These are phyloP conservation scores for Myioborus melanocephalus DNA, from an alignment of 2,797 vertebrate genomes.

Conservation along the genomic window DNA sequence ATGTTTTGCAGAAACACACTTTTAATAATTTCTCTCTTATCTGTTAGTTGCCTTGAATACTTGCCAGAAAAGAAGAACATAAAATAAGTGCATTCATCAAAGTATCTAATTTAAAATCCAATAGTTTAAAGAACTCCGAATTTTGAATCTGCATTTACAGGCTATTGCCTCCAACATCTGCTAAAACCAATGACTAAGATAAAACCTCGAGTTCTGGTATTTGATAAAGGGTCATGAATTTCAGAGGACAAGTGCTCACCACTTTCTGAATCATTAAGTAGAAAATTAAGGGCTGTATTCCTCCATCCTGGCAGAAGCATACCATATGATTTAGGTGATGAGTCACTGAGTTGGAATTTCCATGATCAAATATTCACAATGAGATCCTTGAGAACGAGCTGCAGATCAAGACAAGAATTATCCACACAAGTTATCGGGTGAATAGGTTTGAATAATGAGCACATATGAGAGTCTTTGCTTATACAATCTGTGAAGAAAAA, in stretches of 20 bases:
- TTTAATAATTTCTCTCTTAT: background rate
- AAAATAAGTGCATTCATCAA: background rate
- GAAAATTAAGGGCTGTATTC: slow-evolving; percentile 45
- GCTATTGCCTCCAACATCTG: background rate
- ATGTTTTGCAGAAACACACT: background rate
- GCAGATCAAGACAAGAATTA: slow-evolving; percentile 54
- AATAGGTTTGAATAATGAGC: slow-evolving; percentile 40
- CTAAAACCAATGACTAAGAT: background rate
- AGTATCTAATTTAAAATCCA: background rate
- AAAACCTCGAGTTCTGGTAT: background rate
- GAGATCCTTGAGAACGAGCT: slow-evolving; percentile 52
- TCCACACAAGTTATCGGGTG: slow-evolving; percentile 13
- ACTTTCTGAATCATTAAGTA: slow-evolving; percentile 57
- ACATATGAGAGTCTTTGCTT: background rate
- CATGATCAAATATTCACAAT: slow-evolving; percentile 48
- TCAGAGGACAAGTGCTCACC: slow-evolving; percentile 29
- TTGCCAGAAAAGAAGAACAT: background rate
- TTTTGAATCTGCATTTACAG: background rate
- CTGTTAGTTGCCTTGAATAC: background rate
- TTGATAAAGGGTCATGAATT: slow-evolving; percentile 48
- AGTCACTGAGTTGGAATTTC: slow-evolving; percentile 52
- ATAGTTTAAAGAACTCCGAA: background rate
- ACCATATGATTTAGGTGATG: slow-evolving; percentile 56
- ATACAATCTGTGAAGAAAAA: background rate
- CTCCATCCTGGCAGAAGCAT: slow-evolving; percentile 18